phyloP scores from a whole-genome alignment of 2,113 vertebrate genomes.

The Accipiter virgatus region DNA sequence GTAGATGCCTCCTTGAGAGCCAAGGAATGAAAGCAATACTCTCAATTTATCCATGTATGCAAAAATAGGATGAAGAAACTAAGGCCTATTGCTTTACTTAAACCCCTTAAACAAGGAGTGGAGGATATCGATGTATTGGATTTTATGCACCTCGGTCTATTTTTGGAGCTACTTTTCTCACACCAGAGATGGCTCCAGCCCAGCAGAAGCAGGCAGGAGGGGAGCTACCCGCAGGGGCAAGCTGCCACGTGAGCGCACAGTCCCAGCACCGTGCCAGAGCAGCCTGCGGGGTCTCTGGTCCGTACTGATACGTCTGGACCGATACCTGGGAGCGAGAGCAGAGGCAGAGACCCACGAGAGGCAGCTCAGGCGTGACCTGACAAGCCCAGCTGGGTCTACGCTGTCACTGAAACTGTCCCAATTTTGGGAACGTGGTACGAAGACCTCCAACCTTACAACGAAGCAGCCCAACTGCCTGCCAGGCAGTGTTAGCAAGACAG shows the following conservation, averaged over 20 bases:
- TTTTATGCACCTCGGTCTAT: neutral
- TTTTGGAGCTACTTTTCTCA: neutral
- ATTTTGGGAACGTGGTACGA: neutral
- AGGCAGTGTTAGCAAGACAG: neutral
- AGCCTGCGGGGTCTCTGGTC: accelerated
- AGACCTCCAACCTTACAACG: accelerated
- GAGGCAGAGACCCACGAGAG: neutral
- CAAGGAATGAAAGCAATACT: neutral
- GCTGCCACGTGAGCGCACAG: accelerated
- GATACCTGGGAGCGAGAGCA: neutral
- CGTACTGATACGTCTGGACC: accelerated
- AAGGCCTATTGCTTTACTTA: neutral
- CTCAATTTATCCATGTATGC: neutral
- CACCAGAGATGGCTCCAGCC: neutral
- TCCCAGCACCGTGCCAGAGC: neutral
- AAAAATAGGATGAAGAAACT: neutral
- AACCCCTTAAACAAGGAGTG: neutral
- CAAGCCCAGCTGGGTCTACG: neutral
- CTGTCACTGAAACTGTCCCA: neutral
- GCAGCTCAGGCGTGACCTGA: neutral
- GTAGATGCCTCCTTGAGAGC: neutral
- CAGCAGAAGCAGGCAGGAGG: neutral
- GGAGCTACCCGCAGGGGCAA: neutral
- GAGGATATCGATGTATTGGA: neutral
- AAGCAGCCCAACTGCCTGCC: neutral